Base-by-base conservation (phyloP, 2,113 vertebrate species). In the Antechinus flavipes region DNA sequence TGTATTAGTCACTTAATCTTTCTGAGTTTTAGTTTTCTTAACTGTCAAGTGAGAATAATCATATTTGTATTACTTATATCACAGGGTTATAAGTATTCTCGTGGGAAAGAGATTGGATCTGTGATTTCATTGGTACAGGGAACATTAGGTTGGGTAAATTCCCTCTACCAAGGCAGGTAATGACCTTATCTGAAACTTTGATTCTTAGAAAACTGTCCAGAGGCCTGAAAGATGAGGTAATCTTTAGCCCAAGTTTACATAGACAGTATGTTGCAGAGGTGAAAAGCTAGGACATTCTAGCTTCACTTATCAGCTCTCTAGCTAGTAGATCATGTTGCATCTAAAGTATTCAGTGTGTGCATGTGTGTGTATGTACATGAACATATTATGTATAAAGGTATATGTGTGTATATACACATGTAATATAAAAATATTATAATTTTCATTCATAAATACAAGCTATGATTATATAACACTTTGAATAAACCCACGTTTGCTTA, bases 401-500 rank as follows among this genome's bases (percentile, higher is more conserved):
- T 76, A 35, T 5, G 61, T 30, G 10, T 61, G 2, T 4, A 76
- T n/a, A 35, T 5, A 35, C 12, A 19, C 16, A 42, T 42, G n/a
- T 76, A 84, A 84, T 84, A 84, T 68, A 27, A 26, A 26, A 16
- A 23, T 42, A 23, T 42, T 84, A 42, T 42, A 2, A 23, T 35
- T 68, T 42, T 42, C 35, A 42, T 84, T 84, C 16, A 84, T 84
- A 84, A 84, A 42, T 42, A 42, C 19, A 42, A 84, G 68, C 7
- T 84, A 42, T 84, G n/a, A 4, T 61, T 91, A 54, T 30, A 22
- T 54, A 35, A 94, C 52, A 91, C 27, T 96, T 89, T 89, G 96
- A 95, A 89, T 61, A 95, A 97, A 95, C 56, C 49, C 46, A 55
- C 93, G 68, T 91, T 56, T 91, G 76, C 46, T 94, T 90, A 91